Base-by-base conservation (phyloP, 1,140 invertebrate genomes). In the Anthonomus grandis region DNA sequence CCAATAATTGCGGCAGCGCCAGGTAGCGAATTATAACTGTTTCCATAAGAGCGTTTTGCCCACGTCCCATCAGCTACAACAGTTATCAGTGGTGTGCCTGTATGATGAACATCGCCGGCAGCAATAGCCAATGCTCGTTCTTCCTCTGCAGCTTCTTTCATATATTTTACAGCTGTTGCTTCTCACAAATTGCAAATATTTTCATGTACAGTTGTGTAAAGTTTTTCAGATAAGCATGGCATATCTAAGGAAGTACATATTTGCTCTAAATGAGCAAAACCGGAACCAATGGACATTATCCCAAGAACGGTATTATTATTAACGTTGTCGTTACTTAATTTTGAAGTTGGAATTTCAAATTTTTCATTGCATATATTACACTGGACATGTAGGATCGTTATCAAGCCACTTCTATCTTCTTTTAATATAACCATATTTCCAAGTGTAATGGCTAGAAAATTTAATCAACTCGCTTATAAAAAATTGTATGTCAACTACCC, bases 21-120 rank as follows among this genome's bases (percentile, higher is more conserved):
- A 22, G 66, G 65, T 13, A 69, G 38, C 9, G 65, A 65, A 17
- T 64, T 66, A 57, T 66, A 69, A 27, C 65, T 61, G 4, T 21
- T 36, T 27, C 48, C 52, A 37, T 69, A 70, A 1, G 62, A 68
- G 41, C 67, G 51, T 46, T 72, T 71, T 0, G 38, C 41, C 63
- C 66, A 70, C 37, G 38, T 34, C 13, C 69, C 68, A 37, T 72
- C 69, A 25, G 50, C 66, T 13, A 68, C 57, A 6, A 72, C 70
- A 10, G 62, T 62, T 21, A 71, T 62, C 8, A 62, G 21, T 6
- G 36, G 48, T 9, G 23, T 51, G 8, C 36, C 36, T 15, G 15
- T 19, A 18, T 4, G n/a, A 41, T 13, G n/a, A 17, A 22, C 1
- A 17, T 41, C 36, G 5, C 48, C 48, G 5, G 8, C 4, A 21